These are phyloP conservation scores for Dermatophagoides farinae DNA, from an alignment of 1,140 invertebrate genomes.

Conservation along the genomic window DNA sequence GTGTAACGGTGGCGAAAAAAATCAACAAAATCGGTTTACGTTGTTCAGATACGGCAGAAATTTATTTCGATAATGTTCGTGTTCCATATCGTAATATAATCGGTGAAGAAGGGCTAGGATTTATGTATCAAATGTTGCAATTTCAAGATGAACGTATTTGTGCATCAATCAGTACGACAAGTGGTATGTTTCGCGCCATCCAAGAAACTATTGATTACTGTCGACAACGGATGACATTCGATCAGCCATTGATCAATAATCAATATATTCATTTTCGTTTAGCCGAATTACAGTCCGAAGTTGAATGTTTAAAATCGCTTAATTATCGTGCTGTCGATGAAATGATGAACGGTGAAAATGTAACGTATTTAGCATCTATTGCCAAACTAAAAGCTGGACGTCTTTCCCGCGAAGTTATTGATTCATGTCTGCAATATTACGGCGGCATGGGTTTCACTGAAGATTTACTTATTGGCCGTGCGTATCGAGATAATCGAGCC, in stretches of 20 bases:
- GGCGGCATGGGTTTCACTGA: constrained; percentile 40
- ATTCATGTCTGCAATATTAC: constrained; percentile 38
- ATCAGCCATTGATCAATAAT: constrained; percentile 31
- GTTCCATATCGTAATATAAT: constrained; percentile 34
- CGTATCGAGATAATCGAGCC: constrained; percentile 33
- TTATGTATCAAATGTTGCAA: constrained; percentile 40
- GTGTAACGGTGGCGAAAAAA: constrained; percentile 24
- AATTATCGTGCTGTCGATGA: constrained; percentile 28
- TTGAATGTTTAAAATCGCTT: constrained; percentile 32
- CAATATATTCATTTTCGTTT: constrained; percentile 34
- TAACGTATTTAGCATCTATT: constrained; percentile 37
- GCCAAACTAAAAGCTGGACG: constrained; percentile 36
- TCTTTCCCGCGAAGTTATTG: constrained; percentile 31
- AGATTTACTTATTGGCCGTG: constrained; percentile 30
- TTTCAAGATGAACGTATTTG: constrained; percentile 37
- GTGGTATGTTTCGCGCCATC: constrained; percentile 28
- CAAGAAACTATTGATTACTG: constrained; percentile 33
- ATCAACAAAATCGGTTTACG: constrained; percentile 36
- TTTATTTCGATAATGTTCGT: constrained; percentile 37
- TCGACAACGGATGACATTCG: constrained; percentile 31
- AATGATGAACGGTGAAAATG: constrained; percentile 31
- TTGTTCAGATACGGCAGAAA: constrained; percentile 36
- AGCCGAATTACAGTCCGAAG: constrained; percentile 35
- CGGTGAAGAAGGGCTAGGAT: constrained; percentile 37
- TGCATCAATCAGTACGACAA: constrained; percentile 25